Conservation (phyloP, 2,113 vertebrate genomes). For the Otus sunia region DNA sequence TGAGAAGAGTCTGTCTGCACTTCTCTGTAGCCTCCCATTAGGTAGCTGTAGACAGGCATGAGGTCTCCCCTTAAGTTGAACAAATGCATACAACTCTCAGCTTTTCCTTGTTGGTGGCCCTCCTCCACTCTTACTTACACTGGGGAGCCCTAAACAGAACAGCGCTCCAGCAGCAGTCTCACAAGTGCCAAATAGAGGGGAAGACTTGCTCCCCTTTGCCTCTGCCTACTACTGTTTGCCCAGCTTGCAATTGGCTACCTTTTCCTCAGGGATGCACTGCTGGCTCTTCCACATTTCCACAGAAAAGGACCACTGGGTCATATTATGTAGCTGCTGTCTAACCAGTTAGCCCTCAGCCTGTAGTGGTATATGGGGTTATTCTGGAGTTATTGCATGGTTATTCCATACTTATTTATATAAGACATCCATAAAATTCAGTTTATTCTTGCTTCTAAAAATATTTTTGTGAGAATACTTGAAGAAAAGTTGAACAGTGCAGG, state of each 20-base stretch:
- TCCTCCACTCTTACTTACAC: neutral
- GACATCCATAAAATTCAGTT: neutral
- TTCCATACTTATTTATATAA: neutral
- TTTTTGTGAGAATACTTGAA: neutral
- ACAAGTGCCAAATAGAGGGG: neutral
- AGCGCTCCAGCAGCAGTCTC: neutral
- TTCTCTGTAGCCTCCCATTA: neutral
- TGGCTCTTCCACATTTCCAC: neutral
- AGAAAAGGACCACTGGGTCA: neutral
- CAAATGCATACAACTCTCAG: neutral
- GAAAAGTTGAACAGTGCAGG: neutral
- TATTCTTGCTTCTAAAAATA: neutral
- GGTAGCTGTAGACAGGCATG: neutral
- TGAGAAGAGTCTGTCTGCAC: neutral
- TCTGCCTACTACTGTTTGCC: neutral
- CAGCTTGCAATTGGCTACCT: neutral
- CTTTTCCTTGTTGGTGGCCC: neutral
- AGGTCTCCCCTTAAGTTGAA: neutral
- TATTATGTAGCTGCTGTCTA: neutral
- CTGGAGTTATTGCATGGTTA: neutral
- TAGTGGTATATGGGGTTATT: neutral
- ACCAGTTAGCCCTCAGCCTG: neutral
- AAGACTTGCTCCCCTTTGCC: neutral
- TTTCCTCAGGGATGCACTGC: neutral
- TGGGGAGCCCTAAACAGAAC: neutral